Evolutionary conservation across 2,797 vertebrate species (phyloP), one percentile per base, ranked within the genome.

Genomic region (Esox masquinongy): DNA sequence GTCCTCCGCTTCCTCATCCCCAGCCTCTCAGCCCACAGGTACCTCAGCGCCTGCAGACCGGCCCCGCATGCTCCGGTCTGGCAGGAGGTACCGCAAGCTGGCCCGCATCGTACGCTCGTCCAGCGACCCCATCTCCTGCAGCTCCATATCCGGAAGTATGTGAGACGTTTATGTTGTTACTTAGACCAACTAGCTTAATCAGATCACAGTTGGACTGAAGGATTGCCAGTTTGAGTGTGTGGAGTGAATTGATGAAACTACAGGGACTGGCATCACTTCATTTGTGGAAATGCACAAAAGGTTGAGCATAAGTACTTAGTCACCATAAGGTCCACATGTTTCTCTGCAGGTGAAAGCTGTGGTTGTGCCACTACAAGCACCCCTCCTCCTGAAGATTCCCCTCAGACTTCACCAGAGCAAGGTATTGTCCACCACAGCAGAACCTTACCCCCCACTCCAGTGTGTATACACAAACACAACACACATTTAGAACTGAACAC

Each of bases 51-150:
- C 86, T 15, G 78, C 77, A 0, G 88, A 94, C 84, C 79, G 85
- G 75, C 87, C 89, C 59, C 87, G 76, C 7, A 90, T 69, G 24
- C 91, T 91, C 31, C 83, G 91, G 70, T 88, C 76, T 22, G 2
- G 82, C 16, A 88, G 85, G 59, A 92, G 89, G 73, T 90, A 91
- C 79, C 90, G 89, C 51, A 94, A 91, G 85, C 86, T 94, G 88
- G 91, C 95, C 8, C 93, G 76, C 74, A 96, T 99, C 3, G 95
- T 97, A 78, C 96, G 96, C 3, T 99, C 98, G 26, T 95, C 94
- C 90, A 99, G 98, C 47, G 97, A 99, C 90, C 98, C 98, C 0
- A 88, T 96, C 64, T 95, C 96, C 0, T 97, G 95, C 76, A 91
- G 92, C 0, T 95, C 95, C 22, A 50, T 81, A 0, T 59, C 83